Base-by-base conservation (phyloP, 2,797 vertebrate species). In the Acanthurus lineatus region DNA sequence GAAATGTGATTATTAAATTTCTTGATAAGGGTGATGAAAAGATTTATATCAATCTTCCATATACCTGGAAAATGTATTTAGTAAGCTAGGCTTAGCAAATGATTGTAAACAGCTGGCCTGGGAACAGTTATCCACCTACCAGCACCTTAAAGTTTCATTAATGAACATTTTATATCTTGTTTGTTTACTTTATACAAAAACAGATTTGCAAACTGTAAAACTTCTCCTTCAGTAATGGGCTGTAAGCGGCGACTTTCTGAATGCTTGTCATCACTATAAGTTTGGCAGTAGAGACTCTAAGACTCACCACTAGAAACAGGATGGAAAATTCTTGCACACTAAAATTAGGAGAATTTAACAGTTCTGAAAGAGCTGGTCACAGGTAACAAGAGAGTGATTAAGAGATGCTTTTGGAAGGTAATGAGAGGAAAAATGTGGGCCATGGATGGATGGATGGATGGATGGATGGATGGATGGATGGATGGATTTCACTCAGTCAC, bases 391-490 rank as follows among this genome's bases (percentile, higher is more conserved):
- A 40, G 8, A 40, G 40, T 10, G 61, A 72, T 57, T 65, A 15
- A 47, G 12, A 15, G 15, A 17, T 16, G 16, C 15, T 17, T 48
- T 15, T 15, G 17, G 8, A 10, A 40, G 10, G 1, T 40, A 14
- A 61, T 22, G 49, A 42, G 59, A 19, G 17, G 22, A 12, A 20
- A 47, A 62, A 19, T 54, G 54, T 32, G 28, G 59, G 58, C 12
- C 16, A 68, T 40, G 60, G 20, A 54, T 45, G 16, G 63, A 71
- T 44, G 59, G 58, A 69, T 58, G 69, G 28, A 81, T 73, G 62
- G 69, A 65, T 58, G 54, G 56, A 22, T 67, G 16, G 63, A 71
- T 44, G 59, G 58, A 69, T 58, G 69, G 28, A 81, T 73, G 62
- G 69, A 65, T 58, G 54, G 56, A 22, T 67, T 63, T 20, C 58